A percentile compares a stretch with the other conserved stretches of the same genome.
Conservation (phyloP, 1,140 invertebrate species). For the Calliphora vicina region DNA sequence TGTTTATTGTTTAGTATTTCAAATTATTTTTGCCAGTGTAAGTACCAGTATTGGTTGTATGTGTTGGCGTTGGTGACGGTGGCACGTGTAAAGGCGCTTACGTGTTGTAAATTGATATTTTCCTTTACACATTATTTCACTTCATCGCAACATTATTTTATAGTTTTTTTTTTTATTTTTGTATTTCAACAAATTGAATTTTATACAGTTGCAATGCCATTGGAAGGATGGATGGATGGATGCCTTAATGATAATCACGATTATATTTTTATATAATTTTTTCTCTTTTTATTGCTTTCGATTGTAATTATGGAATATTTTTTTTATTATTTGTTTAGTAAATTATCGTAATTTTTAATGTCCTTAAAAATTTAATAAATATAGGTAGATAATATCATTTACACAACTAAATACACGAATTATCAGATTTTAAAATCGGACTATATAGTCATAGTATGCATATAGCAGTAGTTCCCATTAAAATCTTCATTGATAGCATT, state of each 20-base stretch:
- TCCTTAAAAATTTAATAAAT: not conserved
- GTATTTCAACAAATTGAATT: not conserved
- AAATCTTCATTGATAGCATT: no score
- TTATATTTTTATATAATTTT: not conserved
- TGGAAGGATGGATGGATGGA: not conserved
- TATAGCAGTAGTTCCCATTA: no score
- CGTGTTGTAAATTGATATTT: slow-evolving; percentile 33
- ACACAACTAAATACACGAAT: no score
- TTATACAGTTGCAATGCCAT: not conserved
- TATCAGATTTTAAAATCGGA: no score
- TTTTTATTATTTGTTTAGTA: not conserved
- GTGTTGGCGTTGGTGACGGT: slow-evolving; percentile 12
- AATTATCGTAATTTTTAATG: not conserved
- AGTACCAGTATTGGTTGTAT: not conserved
- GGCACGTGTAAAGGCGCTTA: slow-evolving; percentile 31
- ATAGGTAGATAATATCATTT: no score
- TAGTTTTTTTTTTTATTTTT: not conserved
- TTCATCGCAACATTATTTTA: not conserved
- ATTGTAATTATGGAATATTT: not conserved
- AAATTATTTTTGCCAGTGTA: not conserved
- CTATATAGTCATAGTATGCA: no score
- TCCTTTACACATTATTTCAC: not conserved
- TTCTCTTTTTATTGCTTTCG: not conserved
- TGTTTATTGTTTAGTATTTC: not conserved
- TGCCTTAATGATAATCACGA: slow-evolving; percentile 13